Evolutionary conservation across 2,797 vertebrate species (phyloP).

Genomic region (Acridotheres tristis): DNA sequence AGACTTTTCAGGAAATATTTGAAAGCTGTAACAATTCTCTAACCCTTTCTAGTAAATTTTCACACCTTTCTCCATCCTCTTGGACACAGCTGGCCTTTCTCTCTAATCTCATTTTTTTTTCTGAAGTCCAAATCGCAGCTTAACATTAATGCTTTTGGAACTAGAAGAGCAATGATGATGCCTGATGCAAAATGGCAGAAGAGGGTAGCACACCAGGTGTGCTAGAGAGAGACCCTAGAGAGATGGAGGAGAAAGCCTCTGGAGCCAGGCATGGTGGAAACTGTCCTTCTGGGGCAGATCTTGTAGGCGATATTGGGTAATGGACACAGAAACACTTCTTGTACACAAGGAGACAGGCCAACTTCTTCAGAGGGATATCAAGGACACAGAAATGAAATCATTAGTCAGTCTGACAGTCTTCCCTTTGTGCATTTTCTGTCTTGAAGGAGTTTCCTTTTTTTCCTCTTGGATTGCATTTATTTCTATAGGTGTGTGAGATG

Average conservation of each 20-base stretch:
- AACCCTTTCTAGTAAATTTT: not conserved
- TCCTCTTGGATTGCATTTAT: not conserved
- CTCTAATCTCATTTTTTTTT: not conserved
- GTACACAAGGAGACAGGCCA: not conserved
- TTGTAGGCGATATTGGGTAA: not conserved
- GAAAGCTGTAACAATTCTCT: not conserved
- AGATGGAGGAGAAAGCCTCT: not conserved
- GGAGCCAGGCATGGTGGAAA: not conserved
- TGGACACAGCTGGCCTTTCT: not conserved
- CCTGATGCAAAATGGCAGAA: not conserved
- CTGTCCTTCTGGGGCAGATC: not conserved
- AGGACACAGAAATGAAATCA: not conserved
- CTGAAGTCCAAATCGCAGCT: not conserved
- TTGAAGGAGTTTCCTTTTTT: not conserved
- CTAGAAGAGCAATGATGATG: not conserved
- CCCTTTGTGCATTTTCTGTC: not conserved
- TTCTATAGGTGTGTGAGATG: not conserved
- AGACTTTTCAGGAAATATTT: not conserved
- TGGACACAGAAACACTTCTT: not conserved
- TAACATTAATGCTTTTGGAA: not conserved
- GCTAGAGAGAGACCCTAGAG: not conserved
- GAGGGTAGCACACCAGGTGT: not conserved
- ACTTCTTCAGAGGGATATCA: not conserved
- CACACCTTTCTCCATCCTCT: not conserved
- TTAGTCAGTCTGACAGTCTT: not conserved